Base-by-base conservation (phyloP, 2,797 vertebrate genomes). In the Hylomyscus alleni region DNA sequence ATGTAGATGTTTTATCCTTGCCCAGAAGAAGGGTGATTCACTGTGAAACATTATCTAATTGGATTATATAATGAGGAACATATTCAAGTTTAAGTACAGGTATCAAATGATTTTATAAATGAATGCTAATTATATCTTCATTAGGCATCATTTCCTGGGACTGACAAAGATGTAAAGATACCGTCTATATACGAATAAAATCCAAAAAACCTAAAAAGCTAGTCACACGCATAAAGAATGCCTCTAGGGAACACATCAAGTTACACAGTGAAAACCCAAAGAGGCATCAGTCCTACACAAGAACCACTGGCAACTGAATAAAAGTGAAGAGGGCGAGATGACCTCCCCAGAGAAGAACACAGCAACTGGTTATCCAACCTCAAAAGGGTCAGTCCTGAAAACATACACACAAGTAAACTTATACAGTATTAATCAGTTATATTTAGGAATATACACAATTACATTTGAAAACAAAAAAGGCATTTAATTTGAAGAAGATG, bases 11-110 rank as follows among this genome's bases (percentile, higher is more conserved):
- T 94, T 91, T 78, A 77, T 54, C 81, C 40, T 69, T 88, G 22
- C 90, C 76, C 93, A 31, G 50, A 88, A 88, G 24, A 31, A 95
- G 12, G 92, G 7, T 94, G 89, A 95, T 96, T 93, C 94, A 72
- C n/a, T 96, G 80, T 34, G 65, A 37, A 52, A 91, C 13, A 77
- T 91, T 91, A 89, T 90, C 90, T 93, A 77, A 93, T 76, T 84
- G 3, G 31, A 80, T 92, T 94, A 47, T 81, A 54, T 12, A 37
- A 92, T 65, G 80, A 62, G 3, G 20, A 50, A 73, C 56, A 87
- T 69, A 81, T 1, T 3, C 34, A 86, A 81, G 90, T 83, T 91
- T 90, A 77, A 87, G 67, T 56, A 6, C 34, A 95, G 73, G 3
- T 82, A 89, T 75, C 17, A 76, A 84, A 94, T 24, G 2, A 34